Conservation (phyloP, 2,797 vertebrate species). For the Spinibarbus caldwelli region DNA sequence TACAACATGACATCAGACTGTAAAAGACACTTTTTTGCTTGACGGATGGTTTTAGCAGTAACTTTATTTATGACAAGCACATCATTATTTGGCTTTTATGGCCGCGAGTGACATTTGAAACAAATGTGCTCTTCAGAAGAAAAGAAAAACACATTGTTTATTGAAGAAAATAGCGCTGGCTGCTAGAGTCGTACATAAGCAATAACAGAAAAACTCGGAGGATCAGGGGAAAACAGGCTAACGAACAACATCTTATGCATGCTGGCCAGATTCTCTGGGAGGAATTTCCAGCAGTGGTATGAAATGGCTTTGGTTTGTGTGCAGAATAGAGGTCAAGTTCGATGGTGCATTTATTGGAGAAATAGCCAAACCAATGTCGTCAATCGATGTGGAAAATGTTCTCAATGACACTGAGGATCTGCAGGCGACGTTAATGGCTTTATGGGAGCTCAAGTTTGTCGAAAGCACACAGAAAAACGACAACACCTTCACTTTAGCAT, state of each 20-base stretch:
- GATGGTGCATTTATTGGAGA: not conserved
- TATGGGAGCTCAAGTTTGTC: not conserved
- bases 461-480: not conserved
- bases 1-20: constrained; percentile 65
- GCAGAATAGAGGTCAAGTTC: not conserved
- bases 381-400: constrained; percentile 1
- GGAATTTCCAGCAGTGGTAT: not conserved
- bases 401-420: constrained; percentile 1
- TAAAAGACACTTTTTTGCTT: constrained; percentile 47
- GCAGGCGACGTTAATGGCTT: constrained; percentile 2
- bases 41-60: constrained; percentile 52
- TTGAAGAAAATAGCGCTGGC: constrained; percentile 61
- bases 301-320: constrained; percentile 4
- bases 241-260: constrained; percentile 25
- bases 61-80: constrained; percentile 62
- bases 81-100: constrained; percentile 64
- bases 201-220: constrained; percentile 58
- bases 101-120: constrained; percentile 63
- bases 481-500: not conserved
- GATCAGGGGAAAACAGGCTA: constrained; percentile 31
- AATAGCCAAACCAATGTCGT: constrained; percentile 8
- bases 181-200: constrained; percentile 55
- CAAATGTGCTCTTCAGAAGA: constrained; percentile 64
- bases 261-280: not conserved
- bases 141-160: constrained; percentile 66